A percentile compares a stretch with the other conserved stretches of the same genome.
Conservation (phyloP, 1,140 invertebrate species). For the Laodelphax striatellus region DNA sequence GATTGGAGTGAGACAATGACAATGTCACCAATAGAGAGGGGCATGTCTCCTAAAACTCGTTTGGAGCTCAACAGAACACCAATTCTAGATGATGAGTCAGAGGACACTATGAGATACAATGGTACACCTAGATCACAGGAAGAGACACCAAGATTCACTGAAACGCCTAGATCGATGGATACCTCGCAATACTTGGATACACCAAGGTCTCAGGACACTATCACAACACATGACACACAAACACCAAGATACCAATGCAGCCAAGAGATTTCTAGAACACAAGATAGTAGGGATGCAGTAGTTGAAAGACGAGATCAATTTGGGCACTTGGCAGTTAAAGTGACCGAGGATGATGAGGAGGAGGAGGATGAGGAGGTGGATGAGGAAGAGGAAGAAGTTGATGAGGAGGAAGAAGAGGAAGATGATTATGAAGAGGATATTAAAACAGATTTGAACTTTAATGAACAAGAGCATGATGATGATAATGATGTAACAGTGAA, state of each 20-base stretch:
- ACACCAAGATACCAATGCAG: no score
- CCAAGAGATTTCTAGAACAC: no score
- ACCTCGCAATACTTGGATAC: not conserved
- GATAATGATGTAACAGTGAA: not conserved
- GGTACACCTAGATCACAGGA: not conserved
- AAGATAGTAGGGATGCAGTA: no score
- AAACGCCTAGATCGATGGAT: not conserved
- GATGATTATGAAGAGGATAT: slow-evolving; percentile 10
- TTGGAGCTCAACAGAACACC: slow-evolving; percentile 10
- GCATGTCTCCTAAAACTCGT: no score
- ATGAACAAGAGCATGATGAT: not conserved
- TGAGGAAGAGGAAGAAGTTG: not conserved
- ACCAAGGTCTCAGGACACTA: no score
- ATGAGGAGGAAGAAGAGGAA: slow-evolving; percentile 3
- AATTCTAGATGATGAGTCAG: slow-evolving; percentile 2
- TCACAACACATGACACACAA: no score
- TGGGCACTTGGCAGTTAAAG: slow-evolving; percentile 2
- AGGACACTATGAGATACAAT: slow-evolving; percentile 11
- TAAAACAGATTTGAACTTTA: slow-evolving; percentile 25
- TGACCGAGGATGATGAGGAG: slow-evolving; percentile 8
- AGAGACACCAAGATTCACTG: no score
- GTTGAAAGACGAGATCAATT: not conserved
- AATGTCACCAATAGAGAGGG: not conserved
- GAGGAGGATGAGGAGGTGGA: slow-evolving; percentile 1
- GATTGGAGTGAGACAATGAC: slow-evolving; percentile 17